phyloP scores from a whole-genome alignment of 2,888 invertebrate genomes.

The Aethes cnicana region DNA sequence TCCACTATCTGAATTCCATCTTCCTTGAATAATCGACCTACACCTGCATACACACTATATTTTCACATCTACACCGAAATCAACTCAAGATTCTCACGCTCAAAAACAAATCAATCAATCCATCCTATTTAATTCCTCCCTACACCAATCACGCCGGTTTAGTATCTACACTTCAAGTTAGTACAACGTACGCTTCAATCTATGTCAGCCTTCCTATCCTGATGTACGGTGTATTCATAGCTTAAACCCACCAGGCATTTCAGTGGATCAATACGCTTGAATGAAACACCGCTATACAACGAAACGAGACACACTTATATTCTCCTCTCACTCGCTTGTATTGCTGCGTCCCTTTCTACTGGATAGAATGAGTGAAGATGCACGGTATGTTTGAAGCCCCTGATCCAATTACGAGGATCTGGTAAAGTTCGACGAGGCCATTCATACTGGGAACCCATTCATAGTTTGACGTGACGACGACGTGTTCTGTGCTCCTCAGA shows the following conservation, averaged over 20 bases:
- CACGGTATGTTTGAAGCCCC: neutral
- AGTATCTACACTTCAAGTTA: constrained; percentile 29
- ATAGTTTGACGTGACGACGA: constrained; percentile 30
- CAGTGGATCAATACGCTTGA: neutral
- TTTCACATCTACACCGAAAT: too few relatives aligned
- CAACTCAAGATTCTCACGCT: constrained; percentile 32
- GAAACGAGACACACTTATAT: too few relatives aligned
- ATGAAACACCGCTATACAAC: too few relatives aligned
- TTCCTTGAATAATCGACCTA: too few relatives aligned
- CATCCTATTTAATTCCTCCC: constrained; percentile 24
- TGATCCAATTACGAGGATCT: constrained; percentile 28
- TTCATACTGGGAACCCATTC: constrained; percentile 29
- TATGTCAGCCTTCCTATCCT: constrained; percentile 32
- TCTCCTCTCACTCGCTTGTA: neutral
- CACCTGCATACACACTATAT: too few relatives aligned
- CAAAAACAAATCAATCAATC: constrained; percentile 28
- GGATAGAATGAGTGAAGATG: neutral
- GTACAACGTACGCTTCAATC: constrained; percentile 32
- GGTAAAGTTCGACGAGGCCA: constrained; percentile 27
- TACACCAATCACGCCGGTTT: constrained; percentile 18
- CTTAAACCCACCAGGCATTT: neutral
- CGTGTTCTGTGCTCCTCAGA: constrained; percentile 8
- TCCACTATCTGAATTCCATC: too few relatives aligned
- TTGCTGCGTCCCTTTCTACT: neutral
- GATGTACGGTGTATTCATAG: constrained; percentile 40